These are phyloP conservation scores for Abrostola tripartita DNA, from an alignment of 2,888 invertebrate species.

Conservation along the genomic window DNA sequence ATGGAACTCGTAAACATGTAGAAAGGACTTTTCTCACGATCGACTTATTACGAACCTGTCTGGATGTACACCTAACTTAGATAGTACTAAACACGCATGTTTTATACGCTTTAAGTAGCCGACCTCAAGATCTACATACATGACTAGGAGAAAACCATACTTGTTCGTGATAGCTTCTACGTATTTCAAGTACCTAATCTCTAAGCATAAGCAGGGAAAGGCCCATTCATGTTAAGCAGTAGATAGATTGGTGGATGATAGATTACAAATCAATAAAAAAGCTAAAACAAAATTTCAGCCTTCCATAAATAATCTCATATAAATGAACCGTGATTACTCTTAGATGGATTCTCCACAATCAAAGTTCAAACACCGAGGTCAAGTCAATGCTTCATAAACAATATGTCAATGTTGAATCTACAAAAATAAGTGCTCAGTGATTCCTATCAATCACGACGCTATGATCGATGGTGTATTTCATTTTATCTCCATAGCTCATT, in stretches of 20 bases:
- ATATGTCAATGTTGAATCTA: constrained; percentile 45
- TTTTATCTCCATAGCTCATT: constrained; percentile 48
- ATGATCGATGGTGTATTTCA: constrained; percentile 54
- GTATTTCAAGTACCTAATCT: not conserved
- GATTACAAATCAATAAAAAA: not conserved
- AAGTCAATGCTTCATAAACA: constrained; percentile 31
- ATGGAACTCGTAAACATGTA: constrained; percentile 29
- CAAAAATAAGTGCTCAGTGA: constrained; percentile 32
- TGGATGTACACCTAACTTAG: constrained; percentile 29
- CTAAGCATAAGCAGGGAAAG: not conserved
- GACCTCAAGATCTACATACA: not conserved
- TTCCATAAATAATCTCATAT: not conserved
- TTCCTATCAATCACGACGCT: constrained; percentile 53
- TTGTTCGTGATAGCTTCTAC: not conserved
- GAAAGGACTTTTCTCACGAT: constrained; percentile 48
- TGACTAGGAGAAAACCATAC: constrained; percentile 2
- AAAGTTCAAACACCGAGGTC: constrained; percentile 24
- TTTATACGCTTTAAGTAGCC: constrained; percentile 24
- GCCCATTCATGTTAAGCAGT: not conserved
- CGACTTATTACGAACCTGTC: constrained; percentile 45
- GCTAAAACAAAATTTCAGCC: not conserved
- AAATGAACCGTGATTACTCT: constrained; percentile 6
- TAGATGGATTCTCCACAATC: constrained; percentile 26
- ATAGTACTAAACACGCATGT: constrained; percentile 30
- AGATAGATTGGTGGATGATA: not conserved